phyloP scores from a whole-genome alignment of 35 echinoderm and acorn worm genomes.

The Patiria miniata region DNA sequence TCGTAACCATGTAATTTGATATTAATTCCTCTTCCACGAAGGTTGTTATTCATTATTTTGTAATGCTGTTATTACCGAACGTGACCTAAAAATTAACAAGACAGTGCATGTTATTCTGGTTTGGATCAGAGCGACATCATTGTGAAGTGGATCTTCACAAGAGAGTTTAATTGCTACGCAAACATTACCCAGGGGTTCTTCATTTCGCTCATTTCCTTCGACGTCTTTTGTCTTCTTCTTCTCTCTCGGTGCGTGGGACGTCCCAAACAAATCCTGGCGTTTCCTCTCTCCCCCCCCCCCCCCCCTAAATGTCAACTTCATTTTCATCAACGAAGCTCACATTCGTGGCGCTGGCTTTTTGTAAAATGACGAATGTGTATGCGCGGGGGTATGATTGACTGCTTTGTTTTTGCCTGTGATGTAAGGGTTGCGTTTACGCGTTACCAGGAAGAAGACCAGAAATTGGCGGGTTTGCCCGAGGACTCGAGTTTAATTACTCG shows the following conservation, averaged over 20 bases:
- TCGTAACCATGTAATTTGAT: not conserved
- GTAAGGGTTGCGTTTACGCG: too few relatives aligned
- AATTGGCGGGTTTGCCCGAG: too few relatives aligned
- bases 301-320: slow-evolving; percentile 31
- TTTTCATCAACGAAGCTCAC: not conserved
- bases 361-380: too few relatives aligned
- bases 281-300: too few relatives aligned
- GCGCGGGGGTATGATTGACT: too few relatives aligned
- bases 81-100: not conserved
- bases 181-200: slow-evolving; percentile 7
- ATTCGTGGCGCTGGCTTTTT: too few relatives aligned
- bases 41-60: not conserved
- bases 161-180: slow-evolving; percentile 6
- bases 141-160: not conserved
- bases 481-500: too few relatives aligned
- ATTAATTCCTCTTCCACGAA: not conserved
- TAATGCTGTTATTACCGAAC: not conserved
- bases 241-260: not conserved
- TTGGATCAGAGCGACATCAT: not conserved
- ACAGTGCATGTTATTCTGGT: not conserved
- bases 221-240: slow-evolving; percentile 1
- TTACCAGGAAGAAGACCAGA: too few relatives aligned
- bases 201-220: not conserved
- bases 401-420: too few relatives aligned
- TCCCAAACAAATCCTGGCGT: not conserved